Conservation (phyloP, 2,888 invertebrate species). For the Esperia sulphurella region DNA sequence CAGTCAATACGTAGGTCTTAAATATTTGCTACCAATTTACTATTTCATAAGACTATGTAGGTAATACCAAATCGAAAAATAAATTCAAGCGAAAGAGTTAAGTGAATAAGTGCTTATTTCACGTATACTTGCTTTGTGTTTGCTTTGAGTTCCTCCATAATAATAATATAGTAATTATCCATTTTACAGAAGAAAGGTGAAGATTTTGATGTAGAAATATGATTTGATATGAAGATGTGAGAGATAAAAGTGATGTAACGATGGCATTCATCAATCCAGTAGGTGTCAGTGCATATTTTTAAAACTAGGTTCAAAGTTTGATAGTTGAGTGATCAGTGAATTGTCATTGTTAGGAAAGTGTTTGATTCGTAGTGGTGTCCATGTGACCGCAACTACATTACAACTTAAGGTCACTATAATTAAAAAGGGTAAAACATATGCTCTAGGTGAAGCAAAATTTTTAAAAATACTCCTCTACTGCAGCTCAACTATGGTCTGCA, state of each 20-base stretch:
- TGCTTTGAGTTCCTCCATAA: too few species aligned
- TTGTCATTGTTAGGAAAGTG: constrained; percentile 13
- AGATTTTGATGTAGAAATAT: not conserved
- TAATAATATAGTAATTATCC: too few species aligned
- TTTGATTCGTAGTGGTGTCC: constrained; percentile 34
- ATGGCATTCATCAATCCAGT: constrained; percentile 1
- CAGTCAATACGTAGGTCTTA: too few species aligned
- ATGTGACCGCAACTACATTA: constrained; percentile 29
- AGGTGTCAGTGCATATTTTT: constrained; percentile 1
- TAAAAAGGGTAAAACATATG: constrained; percentile 42
- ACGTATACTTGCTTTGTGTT: too few species aligned
- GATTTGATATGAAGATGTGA: not conserved
- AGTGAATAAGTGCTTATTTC: too few species aligned
- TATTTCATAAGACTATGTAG: too few species aligned
- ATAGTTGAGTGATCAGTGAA: not conserved
- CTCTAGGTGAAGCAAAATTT: constrained; percentile 57
- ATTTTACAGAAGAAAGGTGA: too few species aligned
- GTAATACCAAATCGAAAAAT: too few species aligned
- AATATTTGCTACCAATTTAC: too few species aligned
- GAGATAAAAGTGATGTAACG: not conserved
- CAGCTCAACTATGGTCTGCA: constrained; percentile 46
- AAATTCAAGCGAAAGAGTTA: too few species aligned
- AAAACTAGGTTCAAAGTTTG: not conserved
- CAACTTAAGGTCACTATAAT: constrained; percentile 28
- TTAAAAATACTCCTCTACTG: constrained; percentile 56